These are phyloP conservation scores for Bradypus variegatus DNA, from an alignment of 2,797 vertebrate genomes.

Conservation along the genomic window DNA sequence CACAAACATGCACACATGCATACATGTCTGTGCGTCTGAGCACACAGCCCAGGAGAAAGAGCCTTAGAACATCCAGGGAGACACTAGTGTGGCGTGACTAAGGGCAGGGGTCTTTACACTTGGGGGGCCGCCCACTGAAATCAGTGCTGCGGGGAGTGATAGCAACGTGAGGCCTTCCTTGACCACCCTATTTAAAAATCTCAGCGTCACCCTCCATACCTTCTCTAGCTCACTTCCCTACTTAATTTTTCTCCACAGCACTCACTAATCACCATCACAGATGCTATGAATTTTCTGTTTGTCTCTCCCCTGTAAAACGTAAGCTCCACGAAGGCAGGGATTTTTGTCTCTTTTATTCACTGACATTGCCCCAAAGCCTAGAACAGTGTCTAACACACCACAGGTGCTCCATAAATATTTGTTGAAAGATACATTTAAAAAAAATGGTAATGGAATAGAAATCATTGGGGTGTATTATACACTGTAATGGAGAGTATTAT, in stretches of 20 bases:
- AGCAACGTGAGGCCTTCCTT: not conserved
- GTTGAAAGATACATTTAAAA: not conserved
- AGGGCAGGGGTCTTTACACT: not conserved
- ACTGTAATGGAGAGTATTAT: not conserved
- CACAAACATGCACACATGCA: not conserved
- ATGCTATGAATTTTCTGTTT: not conserved
- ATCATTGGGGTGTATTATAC: not conserved
- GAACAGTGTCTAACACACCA: not conserved
- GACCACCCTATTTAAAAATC: not conserved
- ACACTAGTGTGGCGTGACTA: not conserved
- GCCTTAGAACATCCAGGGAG: not conserved
- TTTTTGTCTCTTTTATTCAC: conserved; percentile 4
- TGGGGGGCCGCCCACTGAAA: not conserved
- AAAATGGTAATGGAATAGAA: not conserved
- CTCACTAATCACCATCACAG: not conserved
- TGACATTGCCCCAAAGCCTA: not conserved
- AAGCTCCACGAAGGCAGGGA: not conserved
- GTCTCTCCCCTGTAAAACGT: not conserved
- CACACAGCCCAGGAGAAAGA: not conserved
- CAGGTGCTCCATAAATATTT: not conserved
- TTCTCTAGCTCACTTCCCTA: not conserved
- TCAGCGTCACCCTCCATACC: not conserved
- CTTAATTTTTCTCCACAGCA: not conserved
- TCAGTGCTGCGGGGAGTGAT: not conserved
- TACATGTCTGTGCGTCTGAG: not conserved